These are phyloP conservation scores for Uloborus diversus DNA, from an alignment of 1,140 invertebrate species.

Conservation along the genomic window DNA sequence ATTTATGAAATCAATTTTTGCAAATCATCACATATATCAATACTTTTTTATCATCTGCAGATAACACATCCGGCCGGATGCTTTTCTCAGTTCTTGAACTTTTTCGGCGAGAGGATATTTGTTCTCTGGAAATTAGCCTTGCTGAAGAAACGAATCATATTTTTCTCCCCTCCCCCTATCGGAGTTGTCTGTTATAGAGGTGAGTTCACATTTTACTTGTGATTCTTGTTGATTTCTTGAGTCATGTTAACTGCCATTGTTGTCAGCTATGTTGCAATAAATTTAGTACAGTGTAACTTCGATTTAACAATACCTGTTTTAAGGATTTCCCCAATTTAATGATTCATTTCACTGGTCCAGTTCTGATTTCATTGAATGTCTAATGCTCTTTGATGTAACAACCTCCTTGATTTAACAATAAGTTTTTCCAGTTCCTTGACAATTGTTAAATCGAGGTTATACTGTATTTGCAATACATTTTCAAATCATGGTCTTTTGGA, in stretches of 20 bases:
- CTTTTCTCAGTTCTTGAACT: conserved; percentile 67
- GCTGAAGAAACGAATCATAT: conserved; percentile 66
- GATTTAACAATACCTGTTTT: too few species aligned
- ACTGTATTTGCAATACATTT: too few species aligned
- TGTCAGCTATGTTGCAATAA: too few species aligned
- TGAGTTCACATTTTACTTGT: conserved; percentile 54
- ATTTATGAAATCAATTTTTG: conserved; percentile 12
- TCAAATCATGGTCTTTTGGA: too few species aligned
- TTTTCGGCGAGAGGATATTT: conserved; percentile 67
- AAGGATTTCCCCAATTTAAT: too few species aligned
- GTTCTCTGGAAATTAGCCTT: conserved; percentile 66
- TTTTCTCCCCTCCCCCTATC: conserved; percentile 68
- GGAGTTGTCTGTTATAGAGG: conserved; percentile 68
- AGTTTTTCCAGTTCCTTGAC: too few species aligned
- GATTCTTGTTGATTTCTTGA: conserved; percentile 12
- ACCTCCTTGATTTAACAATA: too few species aligned
- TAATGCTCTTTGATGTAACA: too few species aligned
- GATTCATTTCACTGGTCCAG: too few species aligned
- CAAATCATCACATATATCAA: not conserved
- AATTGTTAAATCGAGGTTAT: too few species aligned
- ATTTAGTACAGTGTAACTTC: too few species aligned
- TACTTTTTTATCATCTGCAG: conserved; percentile 54
- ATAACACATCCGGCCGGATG: conserved; percentile 67
- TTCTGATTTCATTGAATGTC: too few species aligned
- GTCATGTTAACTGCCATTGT: not conserved